These are phyloP conservation scores for Tragelaphus strepsiceros DNA, from an alignment of 2,113 vertebrate species.

Conservation along the genomic window DNA sequence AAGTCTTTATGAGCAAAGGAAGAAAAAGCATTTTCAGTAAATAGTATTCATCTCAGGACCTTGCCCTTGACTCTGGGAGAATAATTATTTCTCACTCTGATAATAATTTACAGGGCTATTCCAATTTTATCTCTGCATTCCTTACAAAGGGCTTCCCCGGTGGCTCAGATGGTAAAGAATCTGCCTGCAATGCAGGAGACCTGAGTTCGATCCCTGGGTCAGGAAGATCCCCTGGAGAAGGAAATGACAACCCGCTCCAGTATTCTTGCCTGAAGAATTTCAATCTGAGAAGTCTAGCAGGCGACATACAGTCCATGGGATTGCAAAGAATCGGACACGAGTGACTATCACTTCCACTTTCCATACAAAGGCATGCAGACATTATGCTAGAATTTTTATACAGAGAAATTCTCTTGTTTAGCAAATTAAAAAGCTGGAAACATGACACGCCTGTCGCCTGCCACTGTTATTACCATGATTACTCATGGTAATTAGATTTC, in stretches of 20 bases:
- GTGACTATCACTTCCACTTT: background rate
- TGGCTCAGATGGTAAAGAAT: background rate
- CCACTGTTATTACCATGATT: background rate
- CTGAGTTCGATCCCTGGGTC: background rate
- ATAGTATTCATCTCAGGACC: background rate
- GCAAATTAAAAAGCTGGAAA: background rate
- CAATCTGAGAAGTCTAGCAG: background rate
- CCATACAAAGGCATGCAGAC: background rate
- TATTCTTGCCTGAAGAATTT: background rate
- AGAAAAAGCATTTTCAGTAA: constrained; percentile 16
- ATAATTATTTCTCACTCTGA: background rate
- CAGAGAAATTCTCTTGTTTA: background rate
- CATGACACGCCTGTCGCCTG: background rate
- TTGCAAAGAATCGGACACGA: background rate
- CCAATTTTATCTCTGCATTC: background rate
- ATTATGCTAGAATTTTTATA: background rate
- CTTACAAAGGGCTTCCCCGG: background rate
- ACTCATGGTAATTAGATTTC: background rate
- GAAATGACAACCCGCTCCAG: background rate
- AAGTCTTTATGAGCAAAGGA: background rate
- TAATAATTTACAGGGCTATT: background rate
- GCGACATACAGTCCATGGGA: background rate
- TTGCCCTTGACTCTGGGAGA: background rate
- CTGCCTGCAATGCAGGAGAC: background rate
- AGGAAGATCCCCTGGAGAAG: background rate